phyloP scores from a whole-genome alignment of 2,797 vertebrate species.

The Eulemur rubriventer region DNA sequence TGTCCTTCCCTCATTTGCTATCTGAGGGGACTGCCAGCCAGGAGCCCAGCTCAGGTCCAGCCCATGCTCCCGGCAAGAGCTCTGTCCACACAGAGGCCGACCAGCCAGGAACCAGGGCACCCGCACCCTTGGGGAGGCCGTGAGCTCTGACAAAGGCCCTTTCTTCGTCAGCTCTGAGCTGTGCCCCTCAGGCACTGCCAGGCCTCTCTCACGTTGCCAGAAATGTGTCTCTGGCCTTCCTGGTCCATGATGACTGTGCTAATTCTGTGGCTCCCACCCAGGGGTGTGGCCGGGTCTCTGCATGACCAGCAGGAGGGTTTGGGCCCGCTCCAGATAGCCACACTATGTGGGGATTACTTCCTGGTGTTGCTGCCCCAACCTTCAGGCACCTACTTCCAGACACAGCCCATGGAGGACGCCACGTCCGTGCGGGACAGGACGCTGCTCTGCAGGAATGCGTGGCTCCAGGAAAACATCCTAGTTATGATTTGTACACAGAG shows the following conservation, averaged over 20 bases:
- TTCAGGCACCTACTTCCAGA: not conserved
- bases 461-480: not conserved
- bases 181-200: not conserved
- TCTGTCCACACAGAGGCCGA: not conserved
- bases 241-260: not conserved
- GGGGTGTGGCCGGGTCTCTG: not conserved
- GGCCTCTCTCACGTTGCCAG: not conserved
- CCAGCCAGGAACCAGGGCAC: not conserved
- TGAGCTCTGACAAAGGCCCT: not conserved
- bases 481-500: not conserved
- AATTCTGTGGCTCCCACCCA: not conserved
- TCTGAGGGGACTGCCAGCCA: not conserved
- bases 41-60: not conserved
- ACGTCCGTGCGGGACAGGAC: fast-evolving
- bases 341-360: not conserved
- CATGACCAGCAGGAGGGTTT: not conserved
- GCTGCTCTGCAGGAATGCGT: not conserved
- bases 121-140: not conserved
- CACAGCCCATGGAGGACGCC: not conserved
- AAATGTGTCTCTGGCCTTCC: not conserved
- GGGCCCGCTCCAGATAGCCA: not conserved
- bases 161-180: not conserved
- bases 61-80: not conserved
- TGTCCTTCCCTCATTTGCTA: not conserved
- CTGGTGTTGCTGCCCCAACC: not conserved